These are phyloP conservation scores for Bergia sp. DNA, from an alignment of 92 coral and sea anemone genomes.

Conservation along the genomic window DNA sequence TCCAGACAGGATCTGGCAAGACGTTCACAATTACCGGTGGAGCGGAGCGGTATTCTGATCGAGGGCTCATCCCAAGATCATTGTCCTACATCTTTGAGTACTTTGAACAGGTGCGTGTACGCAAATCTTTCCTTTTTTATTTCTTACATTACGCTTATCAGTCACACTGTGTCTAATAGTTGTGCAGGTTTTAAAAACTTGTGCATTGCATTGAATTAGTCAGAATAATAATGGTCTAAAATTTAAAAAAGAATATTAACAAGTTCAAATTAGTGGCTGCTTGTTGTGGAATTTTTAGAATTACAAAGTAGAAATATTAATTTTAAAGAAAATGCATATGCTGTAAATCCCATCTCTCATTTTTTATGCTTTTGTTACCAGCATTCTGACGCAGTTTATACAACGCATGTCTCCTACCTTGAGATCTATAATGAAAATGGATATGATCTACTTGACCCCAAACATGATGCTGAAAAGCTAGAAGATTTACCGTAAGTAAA, in stretches of 20 bases:
- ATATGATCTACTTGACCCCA: conserved; percentile 95
- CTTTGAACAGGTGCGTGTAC: conserved; percentile 70
- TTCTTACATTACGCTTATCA: neutral
- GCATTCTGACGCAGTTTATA: conserved; percentile 88
- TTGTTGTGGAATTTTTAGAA: neutral
- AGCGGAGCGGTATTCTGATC: conserved; percentile 90
- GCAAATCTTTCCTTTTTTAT: no score
- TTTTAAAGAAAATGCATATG: no score
- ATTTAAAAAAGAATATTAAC: no score
- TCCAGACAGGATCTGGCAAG: conserved; percentile 97
- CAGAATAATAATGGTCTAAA: no score
- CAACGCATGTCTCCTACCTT: conserved; percentile 93
- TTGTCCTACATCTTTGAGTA: conserved; percentile 93
- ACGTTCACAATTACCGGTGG: conserved; percentile 99
- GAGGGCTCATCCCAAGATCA: conserved; percentile 97
- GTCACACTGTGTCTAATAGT: no score
- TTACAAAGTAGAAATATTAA: neutral
- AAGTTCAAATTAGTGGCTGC: no score
- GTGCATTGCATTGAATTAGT: no score
- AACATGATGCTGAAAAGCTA: conserved; percentile 90
- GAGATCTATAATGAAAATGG: conserved; percentile 97
- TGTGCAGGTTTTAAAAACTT: no score
- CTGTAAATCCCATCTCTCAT: neutral
- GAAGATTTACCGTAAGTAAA: conserved; percentile 96
- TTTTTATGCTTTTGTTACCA: conserved; percentile 4